Percentiles rank a stretch among this genome's conserved stretches.
Evolutionary conservation across 2,113 vertebrate species (phyloP).

Genomic region (Cinclus cinclus): DNA sequence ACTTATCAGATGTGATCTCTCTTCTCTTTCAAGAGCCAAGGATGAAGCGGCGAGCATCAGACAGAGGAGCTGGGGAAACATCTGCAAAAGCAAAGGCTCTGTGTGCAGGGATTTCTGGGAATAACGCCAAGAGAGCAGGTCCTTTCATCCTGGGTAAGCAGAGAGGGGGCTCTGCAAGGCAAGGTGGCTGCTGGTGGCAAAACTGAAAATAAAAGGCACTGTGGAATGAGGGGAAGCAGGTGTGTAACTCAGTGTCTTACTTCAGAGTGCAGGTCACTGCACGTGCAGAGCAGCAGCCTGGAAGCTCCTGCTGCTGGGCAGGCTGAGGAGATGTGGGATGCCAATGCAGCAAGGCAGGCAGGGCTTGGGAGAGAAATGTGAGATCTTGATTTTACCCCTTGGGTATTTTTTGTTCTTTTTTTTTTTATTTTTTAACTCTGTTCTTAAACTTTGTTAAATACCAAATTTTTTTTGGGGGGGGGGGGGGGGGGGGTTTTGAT

Average conservation of each 20-base stretch:
- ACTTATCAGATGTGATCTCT: conserved; percentile 23
- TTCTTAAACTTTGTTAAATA: background rate
- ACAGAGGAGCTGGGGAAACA: conserved; percentile 94
- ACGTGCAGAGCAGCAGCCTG: background rate
- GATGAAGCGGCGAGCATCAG: conserved; percentile 95
- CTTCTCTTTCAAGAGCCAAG: conserved; percentile 79
- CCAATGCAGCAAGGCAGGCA: background rate
- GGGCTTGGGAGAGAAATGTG: background rate
- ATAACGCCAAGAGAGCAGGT: conserved; percentile 93
- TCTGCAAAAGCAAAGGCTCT: conserved; percentile 90
- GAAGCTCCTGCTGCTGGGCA: background rate
- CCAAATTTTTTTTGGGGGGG: background rate
- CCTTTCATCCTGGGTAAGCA: conserved; percentile 94
- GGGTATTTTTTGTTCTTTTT: background rate
- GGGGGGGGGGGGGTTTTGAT: rapidly evolving
- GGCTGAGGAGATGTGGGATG: background rate
- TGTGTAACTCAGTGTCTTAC: background rate
- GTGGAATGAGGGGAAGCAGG: background rate
- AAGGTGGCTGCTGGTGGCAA: background rate
- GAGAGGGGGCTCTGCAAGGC: background rate
- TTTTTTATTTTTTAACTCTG: background rate
- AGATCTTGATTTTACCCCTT: background rate
- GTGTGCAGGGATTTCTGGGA: conserved; percentile 91
- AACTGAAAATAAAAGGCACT: background rate
- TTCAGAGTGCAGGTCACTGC: background rate